Base-by-base conservation (phyloP, 2,888 invertebrate species). In the Microplitis manilae region DNA sequence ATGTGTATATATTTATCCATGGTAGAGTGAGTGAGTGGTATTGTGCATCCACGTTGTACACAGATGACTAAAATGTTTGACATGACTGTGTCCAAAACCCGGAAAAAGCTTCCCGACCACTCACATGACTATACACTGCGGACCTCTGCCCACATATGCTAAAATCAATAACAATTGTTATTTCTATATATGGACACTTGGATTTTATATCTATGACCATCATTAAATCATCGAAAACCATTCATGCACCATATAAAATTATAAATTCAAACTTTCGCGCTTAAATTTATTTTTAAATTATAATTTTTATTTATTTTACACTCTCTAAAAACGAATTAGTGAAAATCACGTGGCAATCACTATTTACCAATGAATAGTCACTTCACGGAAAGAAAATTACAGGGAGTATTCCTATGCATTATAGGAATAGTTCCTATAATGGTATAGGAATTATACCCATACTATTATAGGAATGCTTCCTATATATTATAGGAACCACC, bases 131-230 rank as follows among this genome's bases (percentile, higher is more conserved):
- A 30, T 30, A 30, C 65, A 38, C 30, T 65, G 13, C 9, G 38
- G 20, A 30, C 30, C 13, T 38, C 13, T 30, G 30, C 9, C 65
- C 65, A 65, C 65, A 65, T 30, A 30, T 4, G 8, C 13, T 30
- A 30, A 38, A 65, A 65, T 30, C 65, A 65, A 65, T 65, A 65
- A 13, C 65, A 65, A 65, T 65, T 65, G 65, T 65, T 38, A 65
- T 13, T 65, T 13, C 30, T 30, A 8, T 9, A 38, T 65, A 20
- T 30, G 20, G 4, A 30, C 20, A 65, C 20, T 65, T 65, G 38
- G 9, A 65, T 65, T 30, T 30, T 30, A 30, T 30, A 30, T 30
- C 30, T 30, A 30, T 30, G 30, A 30, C 30, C 4, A 30, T 30
- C 30, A 30, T 30, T 30, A 65, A 30, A 30, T 65, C 65, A 65